phyloP scores from a whole-genome alignment of 1,140 invertebrate species.

The Heliconius himera region DNA sequence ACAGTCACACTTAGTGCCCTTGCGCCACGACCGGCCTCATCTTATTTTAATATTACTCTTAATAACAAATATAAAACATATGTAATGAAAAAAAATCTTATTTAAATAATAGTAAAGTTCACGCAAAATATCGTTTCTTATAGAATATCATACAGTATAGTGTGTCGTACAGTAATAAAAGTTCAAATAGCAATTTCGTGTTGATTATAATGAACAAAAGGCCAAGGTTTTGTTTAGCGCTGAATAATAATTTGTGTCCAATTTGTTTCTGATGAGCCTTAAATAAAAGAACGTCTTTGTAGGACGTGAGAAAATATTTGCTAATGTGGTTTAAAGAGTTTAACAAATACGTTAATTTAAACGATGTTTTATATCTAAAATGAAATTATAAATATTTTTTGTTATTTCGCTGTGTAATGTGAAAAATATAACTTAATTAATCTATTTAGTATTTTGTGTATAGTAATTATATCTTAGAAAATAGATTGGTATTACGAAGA shows the following conservation, averaged over 20 bases:
- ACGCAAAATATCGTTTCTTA: slow-evolving; percentile 24
- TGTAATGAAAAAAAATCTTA: slow-evolving; percentile 49
- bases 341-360: neutral
- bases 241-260: slow-evolving; percentile 65
- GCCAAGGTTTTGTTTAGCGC: slow-evolving; percentile 67
- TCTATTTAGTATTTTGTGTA: too few species aligned
- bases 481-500: too few species aligned
- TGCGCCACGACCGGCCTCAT: too few species aligned
- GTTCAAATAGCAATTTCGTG: slow-evolving; percentile 52
- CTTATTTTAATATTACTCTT: neutral
- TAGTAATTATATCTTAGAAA: too few species aligned
- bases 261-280: slow-evolving; percentile 62
- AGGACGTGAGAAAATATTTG: slow-evolving; percentile 34
- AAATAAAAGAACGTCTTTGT: slow-evolving; percentile 31
- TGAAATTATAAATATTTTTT: too few species aligned
- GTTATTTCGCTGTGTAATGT: too few species aligned
- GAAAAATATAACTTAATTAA: too few species aligned
- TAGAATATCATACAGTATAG: neutral
- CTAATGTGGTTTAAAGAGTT: slow-evolving; percentile 13
- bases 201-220: slow-evolving; percentile 58
- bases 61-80: neutral
- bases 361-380: too few species aligned
- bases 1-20: too few species aligned
- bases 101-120: slow-evolving; percentile 48
- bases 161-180: slow-evolving; percentile 50